Conservation (phyloP, 2,888 invertebrate genomes). For the Mamestra brassicae region DNA sequence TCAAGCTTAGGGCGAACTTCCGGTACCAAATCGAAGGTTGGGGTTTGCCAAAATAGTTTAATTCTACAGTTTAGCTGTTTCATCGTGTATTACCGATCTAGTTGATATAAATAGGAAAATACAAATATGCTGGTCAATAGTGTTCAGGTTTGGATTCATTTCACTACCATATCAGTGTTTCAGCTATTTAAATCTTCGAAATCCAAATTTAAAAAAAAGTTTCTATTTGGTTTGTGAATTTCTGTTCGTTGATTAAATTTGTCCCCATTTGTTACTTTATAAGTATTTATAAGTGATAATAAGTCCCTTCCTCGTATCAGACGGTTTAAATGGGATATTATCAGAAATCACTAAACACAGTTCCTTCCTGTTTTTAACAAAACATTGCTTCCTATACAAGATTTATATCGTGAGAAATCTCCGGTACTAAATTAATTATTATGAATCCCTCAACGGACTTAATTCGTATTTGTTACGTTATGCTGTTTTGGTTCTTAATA, state of each 20-base stretch:
- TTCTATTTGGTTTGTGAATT: no score
- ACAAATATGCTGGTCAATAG: slow-evolving; percentile 20
- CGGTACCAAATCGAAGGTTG: slow-evolving; percentile 63
- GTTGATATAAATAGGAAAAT: slow-evolving; percentile 59
- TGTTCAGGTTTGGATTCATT: slow-evolving; percentile 9
- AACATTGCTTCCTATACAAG: background rate
- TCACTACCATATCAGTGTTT: background rate
- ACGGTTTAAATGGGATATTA: background rate
- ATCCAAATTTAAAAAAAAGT: background rate
- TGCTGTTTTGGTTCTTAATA: slow-evolving; percentile 50
- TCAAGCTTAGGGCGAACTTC: slow-evolving; percentile 52
- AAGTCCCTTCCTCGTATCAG: background rate
- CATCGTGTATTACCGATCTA: slow-evolving; percentile 44
- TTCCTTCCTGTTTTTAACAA: background rate
- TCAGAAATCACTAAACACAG: background rate
- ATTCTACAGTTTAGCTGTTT: slow-evolving; percentile 59
- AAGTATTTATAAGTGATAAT: background rate
- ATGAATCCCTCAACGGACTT: slow-evolving; percentile 47
- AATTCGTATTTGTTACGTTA: slow-evolving; percentile 37
- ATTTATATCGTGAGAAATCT: slow-evolving; percentile 6
- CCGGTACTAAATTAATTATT: background rate
- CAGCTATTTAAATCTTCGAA: background rate
- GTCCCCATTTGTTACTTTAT: no score
- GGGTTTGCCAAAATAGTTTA: slow-evolving; percentile 31
- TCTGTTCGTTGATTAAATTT: background rate